Evolutionary conservation across 1,140 invertebrate species (phyloP).

Genomic region (Leptopilina clavipes): DNA sequence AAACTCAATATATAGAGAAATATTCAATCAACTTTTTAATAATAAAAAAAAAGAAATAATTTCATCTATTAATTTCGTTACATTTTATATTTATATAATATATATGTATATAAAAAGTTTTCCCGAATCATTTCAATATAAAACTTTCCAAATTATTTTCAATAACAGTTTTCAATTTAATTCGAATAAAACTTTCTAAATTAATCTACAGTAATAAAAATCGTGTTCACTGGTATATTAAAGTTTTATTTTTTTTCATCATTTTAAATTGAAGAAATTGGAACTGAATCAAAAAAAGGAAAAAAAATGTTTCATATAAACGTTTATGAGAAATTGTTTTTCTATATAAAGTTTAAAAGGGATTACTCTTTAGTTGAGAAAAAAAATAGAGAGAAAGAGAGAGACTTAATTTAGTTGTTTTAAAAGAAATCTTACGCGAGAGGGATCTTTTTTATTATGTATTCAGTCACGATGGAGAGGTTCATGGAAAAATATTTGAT

Average conservation of each 20-base stretch:
- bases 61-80: background rate
- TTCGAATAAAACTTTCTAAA: background rate
- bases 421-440: slow-evolving; percentile 2
- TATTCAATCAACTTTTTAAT: no score
- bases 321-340: background rate
- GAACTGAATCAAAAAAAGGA: background rate
- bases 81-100: no score
- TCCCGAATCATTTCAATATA: background rate
- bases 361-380: background rate
- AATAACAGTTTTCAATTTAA: background rate
- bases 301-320: background rate
- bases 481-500: slow-evolving; percentile 15
- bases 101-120: background rate
- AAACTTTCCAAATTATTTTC: background rate
- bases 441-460: slow-evolving; percentile 5
- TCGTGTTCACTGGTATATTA: background rate
- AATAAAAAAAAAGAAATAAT: no score
- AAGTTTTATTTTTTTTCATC: background rate
- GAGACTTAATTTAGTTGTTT: slow-evolving; percentile 6
- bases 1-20: no score
- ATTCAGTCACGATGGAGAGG: background rate
- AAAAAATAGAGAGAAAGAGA: no score
- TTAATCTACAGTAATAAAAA: background rate
- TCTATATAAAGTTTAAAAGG: background rate
- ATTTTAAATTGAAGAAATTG: background rate